Evolutionary conservation across 2,888 invertebrate species (phyloP).

Genomic region (Nomada fabriciana): DNA sequence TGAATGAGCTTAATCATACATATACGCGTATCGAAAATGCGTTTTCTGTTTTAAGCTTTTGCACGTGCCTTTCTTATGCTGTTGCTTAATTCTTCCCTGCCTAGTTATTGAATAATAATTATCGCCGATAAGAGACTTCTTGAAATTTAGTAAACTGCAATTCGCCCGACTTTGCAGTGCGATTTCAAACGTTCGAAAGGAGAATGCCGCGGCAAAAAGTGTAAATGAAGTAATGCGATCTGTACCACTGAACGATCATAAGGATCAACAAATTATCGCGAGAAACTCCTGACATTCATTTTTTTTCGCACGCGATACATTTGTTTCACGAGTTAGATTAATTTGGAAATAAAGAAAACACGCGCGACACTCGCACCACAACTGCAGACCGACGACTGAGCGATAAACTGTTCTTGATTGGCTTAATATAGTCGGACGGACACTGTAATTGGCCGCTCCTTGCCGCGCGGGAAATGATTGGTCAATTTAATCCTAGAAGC

Average conservation of each 20-base stretch:
- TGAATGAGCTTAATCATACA: constrained; percentile 35
- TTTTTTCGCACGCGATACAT: constrained; percentile 32
- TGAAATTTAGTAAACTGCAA: constrained; percentile 36
- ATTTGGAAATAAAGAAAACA: constrained; percentile 23
- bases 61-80: constrained; percentile 21
- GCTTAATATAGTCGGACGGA: constrained; percentile 88
- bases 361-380: constrained; percentile 80
- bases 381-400: constrained; percentile 86
- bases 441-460: constrained; percentile 87
- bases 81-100: constrained; percentile 18
- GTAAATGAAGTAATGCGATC: neutral
- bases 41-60: constrained; percentile 9
- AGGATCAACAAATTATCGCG: neutral
- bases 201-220: neutral
- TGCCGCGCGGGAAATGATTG: constrained; percentile 85
- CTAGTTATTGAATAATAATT: constrained; percentile 4
- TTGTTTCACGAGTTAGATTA: constrained; percentile 32
- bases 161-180: neutral
- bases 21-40: constrained; percentile 14
- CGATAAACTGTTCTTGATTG: constrained; percentile 88
- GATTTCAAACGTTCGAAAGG: constrained; percentile 31
- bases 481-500: constrained; percentile 84
- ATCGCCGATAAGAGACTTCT: constrained; percentile 19
- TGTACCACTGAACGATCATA: constrained; percentile 35
- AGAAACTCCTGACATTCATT: neutral